Evolutionary conservation across 2,797 vertebrate species (phyloP), one percentile per base, ranked within the genome.

Genomic region (Megalops cyprinoides): DNA sequence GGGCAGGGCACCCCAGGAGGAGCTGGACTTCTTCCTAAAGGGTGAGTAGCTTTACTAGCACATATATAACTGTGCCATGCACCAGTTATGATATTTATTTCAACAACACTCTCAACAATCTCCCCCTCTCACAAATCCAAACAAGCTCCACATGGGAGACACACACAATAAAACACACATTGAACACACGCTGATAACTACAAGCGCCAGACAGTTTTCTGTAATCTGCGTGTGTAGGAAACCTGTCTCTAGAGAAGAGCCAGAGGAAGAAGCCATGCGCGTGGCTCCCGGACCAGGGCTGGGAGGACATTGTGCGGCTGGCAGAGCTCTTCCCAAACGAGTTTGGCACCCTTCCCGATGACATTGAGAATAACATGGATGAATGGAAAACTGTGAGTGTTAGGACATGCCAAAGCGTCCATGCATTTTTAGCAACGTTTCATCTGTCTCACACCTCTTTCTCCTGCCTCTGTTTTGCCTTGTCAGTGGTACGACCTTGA

Each of bases 11-110:
- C 96, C 96, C 31, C 97, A 98, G 84, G 96, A 97, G 5, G 97
- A 99, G 86, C 81, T 99, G 46, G 96, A 98, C 48, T 99, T 99
- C 92, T 98, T 99, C 86, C 90, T 99, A 14, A 99, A 99, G 94
- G 98, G 98, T 99, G 88, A 88, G 0, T 0, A 80, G 75, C 60
- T 34, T 81, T 18, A 65, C 69, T 14, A 79, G 10, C 77, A 53
- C 23, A 18, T 31, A 78, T 4, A 28, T 60, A 67, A 0, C 78
- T 78, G 8, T 80, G 76, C 76, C 7, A 65, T 15, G 12, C 12
- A 79, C 20, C 71, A 1, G 0, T 77, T 51, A 10, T 51, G 48
- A 74, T 5, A 49, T 55, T 2, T 74, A 56, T 2, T 25, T 18
- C 56, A 31, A 7, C 44, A 25, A n/a, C 28, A 4, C 7, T n/a